These are phyloP conservation scores for Hiodon tergisus DNA, from an alignment of 2,113 vertebrate species.

Conservation along the genomic window DNA sequence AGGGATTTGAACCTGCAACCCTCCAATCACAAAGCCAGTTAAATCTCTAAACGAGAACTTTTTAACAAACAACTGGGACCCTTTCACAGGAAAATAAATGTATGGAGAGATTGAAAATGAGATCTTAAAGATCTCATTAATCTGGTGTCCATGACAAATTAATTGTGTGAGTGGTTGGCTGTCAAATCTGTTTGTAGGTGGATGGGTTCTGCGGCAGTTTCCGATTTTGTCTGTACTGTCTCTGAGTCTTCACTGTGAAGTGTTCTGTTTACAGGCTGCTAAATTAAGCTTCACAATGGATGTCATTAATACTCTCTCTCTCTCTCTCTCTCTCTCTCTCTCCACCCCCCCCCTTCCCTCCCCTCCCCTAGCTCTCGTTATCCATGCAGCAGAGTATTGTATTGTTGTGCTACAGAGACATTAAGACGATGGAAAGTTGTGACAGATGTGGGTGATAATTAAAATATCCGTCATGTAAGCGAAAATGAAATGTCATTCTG, in stretches of 20 bases:
- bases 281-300: conserved; percentile 3
- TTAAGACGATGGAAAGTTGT: conserved; percentile 25
- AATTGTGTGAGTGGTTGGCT: neutral
- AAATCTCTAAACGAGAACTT: too few species aligned
- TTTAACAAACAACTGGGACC: too few species aligned
- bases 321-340: neutral
- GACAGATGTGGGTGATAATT: conserved; percentile 43
- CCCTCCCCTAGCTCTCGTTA: neutral
- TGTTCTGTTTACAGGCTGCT: conserved; percentile 5
- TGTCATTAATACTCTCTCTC: neutral
- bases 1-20: too few species aligned
- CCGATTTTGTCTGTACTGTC: neutral
- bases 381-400: neutral
- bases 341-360: neutral
- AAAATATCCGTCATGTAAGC: conserved; percentile 43
- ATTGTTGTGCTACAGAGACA: neutral
- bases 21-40: too few species aligned
- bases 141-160: neutral
- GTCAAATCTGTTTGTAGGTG: neutral
- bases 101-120: too few species aligned
- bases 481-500: conserved; percentile 45
- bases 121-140: neutral
- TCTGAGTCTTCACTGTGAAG: neutral
- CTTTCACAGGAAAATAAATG: too few species aligned
- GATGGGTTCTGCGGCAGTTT: neutral